A percentile compares a stretch with the other conserved stretches of the same genome.
Evolutionary conservation across 1,140 invertebrate genomes (phyloP).

Genomic region (Drosophila tristis): DNA sequence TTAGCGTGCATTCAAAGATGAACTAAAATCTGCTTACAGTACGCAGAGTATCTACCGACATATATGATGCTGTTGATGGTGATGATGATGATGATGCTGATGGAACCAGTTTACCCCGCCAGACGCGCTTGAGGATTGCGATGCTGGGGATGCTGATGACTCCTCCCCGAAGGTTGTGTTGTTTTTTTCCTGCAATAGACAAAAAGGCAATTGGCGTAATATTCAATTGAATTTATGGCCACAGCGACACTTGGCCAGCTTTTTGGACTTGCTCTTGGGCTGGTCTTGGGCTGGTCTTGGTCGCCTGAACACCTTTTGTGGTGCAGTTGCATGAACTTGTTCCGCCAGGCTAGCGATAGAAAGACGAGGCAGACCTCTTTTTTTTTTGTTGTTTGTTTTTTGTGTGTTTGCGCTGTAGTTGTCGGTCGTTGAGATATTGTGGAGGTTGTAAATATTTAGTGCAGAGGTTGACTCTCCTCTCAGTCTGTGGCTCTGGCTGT

Average conservation of each 20-base stretch:
- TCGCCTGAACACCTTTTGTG: constrained; percentile 63
- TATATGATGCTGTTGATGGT: background rate
- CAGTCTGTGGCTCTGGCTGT: constrained; percentile 2
- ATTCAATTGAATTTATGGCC: constrained; percentile 84
- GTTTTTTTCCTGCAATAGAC: constrained; percentile 64
- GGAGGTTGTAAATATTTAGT: constrained; percentile 83
- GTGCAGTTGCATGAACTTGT: constrained; percentile 77
- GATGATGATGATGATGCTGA: constrained; percentile 44
- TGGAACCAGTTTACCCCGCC: constrained; percentile 44
- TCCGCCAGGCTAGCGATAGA: constrained; percentile 68
- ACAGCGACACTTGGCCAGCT: constrained; percentile 78
- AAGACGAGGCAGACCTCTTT: constrained; percentile 56
- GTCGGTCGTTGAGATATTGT: constrained; percentile 77
- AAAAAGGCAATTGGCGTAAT: constrained; percentile 83
- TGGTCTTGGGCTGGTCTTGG: constrained; percentile 38
- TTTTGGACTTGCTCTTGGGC: constrained; percentile 33
- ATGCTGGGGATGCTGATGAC: constrained; percentile 26
- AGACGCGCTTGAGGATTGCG: no score
- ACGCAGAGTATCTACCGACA: constrained; percentile 12
- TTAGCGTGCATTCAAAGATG: constrained; percentile 64
- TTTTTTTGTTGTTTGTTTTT: background rate
- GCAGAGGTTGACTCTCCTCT: constrained; percentile 66
- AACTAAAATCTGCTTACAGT: constrained; percentile 65
- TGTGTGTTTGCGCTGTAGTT: constrained; percentile 27
- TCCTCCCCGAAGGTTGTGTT: constrained; percentile 51